Base-by-base conservation (phyloP, 2,888 invertebrate genomes). In the Leptogaster cylindrica region DNA sequence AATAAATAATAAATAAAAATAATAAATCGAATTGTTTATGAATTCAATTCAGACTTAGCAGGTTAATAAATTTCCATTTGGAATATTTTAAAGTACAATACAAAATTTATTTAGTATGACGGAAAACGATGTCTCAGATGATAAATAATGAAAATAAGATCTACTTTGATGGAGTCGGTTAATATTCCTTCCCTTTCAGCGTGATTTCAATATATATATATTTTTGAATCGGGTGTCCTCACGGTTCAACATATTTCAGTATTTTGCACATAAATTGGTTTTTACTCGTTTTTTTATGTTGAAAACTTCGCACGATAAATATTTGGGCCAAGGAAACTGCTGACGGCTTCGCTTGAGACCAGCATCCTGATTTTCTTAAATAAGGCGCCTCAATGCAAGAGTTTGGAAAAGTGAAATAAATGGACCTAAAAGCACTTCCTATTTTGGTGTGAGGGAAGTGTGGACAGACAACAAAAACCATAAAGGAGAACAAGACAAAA, bases 201-300 rank as follows among this genome's bases (percentile, higher is more conserved):
- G n/a, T n/a, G n/a, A n/a, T n/a, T n/a, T n/a, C n/a, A n/a, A n/a
- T n/a, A n/a, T n/a, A n/a, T n/a, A n/a, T n/a, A n/a, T n/a, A n/a
- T n/a, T n/a, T n/a, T n/a, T n/a, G n/a, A n/a, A 31, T 27, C 28
- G 18, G 58, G 31, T 58, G 23, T 23, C 36, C 44, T 44, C 27
- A 44, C 27, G 16, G 41, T 61, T 10, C 27, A 44, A 28, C 44
- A 44, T 61, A 61, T 61, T 61, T 44, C 16, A 23, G 44, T 14
- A 61, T 44, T 61, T 61, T 44, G 61, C 61, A 44, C 61, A 61
- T 61, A 61, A 61, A 44, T 61, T 44, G 61, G 12, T 23, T 58
- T 58, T 58, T 25, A 23, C 39, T 23, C 16, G 39, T 41, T 18
- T 33, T 39, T 58, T 20, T 52, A 31, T 39, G 39, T 41, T 16